phyloP scores from a whole-genome alignment of 2,113 vertebrate genomes.

The Pseudorasbora parva region DNA sequence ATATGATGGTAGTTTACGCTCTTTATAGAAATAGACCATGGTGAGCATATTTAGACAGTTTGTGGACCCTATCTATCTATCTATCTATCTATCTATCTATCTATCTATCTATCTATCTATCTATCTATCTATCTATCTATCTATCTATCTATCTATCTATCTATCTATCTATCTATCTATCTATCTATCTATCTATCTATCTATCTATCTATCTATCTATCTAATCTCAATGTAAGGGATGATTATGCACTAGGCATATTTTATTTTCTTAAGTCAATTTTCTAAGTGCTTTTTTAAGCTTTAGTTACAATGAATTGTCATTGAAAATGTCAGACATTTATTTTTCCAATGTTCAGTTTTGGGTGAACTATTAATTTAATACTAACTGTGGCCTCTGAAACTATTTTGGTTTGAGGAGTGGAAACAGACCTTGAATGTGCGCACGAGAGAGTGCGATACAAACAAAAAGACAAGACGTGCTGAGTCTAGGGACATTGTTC shows the following conservation, averaged over 20 bases:
- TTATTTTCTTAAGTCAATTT: too few species aligned
- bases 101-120: too few species aligned
- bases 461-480: constrained; percentile 30
- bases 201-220: neutral
- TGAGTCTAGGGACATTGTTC: neutral
- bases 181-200: too few species aligned
- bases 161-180: too few species aligned
- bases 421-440: constrained; percentile 3
- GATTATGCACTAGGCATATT: neutral
- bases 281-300: neutral
- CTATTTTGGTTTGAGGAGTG: neutral
- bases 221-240: neutral
- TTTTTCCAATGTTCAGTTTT: neutral
- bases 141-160: too few species aligned
- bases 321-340: neutral
- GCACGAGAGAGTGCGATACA: neutral
- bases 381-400: neutral
- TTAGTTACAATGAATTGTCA: neutral
- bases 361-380: neutral
- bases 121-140: too few species aligned
- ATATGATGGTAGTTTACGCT: too few species aligned
- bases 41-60: too few species aligned
- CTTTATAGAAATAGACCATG: too few species aligned
- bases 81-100: too few species aligned
- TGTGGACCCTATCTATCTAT: too few species aligned